Percentiles rank a stretch among this genome's conserved stretches.
phyloP scores from a whole-genome alignment of 2,888 invertebrate species.

The Zygaena filipendulae region DNA sequence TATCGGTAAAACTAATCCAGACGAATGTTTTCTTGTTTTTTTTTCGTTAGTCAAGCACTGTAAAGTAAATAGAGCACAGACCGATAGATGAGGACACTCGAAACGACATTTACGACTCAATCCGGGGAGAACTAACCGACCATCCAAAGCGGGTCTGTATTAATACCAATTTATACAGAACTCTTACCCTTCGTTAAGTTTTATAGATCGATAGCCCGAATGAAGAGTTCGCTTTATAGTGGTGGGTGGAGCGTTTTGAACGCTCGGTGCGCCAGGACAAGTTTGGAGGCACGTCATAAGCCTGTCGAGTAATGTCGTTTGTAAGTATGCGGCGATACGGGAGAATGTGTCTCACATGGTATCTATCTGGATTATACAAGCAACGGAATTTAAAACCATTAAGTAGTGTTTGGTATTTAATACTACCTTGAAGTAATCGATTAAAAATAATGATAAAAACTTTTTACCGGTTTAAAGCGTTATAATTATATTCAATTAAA shows the following conservation, averaged over 20 bases:
- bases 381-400: too few species aligned
- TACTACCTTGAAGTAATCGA: too few species aligned
- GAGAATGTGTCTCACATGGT: conserved; percentile 44
- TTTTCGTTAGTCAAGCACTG: conserved; percentile 29
- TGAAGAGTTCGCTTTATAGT: conserved; percentile 22
- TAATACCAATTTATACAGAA: conserved; percentile 43
- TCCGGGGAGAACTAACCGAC: conserved; percentile 51
- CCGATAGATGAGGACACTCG: conserved; percentile 49
- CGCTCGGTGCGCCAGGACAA: conserved; percentile 43
- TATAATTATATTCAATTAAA: too few species aligned
- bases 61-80: conserved; percentile 49
- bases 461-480: too few species aligned
- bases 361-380: too few species aligned
- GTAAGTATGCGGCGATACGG: conserved; percentile 36
- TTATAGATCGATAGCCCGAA: background rate
- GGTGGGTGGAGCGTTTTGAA: conserved; percentile 38
- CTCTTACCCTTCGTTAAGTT: conserved; percentile 20
- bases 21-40: conserved; percentile 33
- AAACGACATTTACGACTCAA: conserved; percentile 66
- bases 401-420: too few species aligned
- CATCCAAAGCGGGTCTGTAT: conserved; percentile 38
- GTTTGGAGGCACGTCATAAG: conserved; percentile 47
- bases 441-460: too few species aligned
- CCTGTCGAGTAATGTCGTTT: conserved; percentile 53
- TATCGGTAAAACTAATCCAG: conserved; percentile 31